phyloP scores from a whole-genome alignment of 2,113 vertebrate genomes.

The Morphnarchus princeps region DNA sequence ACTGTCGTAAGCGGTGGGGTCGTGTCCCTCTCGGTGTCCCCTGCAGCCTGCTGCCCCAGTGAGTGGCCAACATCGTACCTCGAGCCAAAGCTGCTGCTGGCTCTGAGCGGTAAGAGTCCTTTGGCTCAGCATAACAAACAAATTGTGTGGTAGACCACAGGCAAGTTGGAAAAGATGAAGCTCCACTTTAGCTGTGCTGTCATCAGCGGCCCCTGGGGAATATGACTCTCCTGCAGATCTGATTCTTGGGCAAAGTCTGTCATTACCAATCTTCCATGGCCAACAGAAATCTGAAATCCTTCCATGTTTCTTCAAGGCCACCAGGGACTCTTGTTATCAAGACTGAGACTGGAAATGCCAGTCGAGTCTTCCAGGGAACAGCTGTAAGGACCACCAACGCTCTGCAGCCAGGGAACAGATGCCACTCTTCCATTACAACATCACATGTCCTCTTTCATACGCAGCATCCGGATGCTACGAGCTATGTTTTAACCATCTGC shows the following conservation, averaged over 20 bases:
- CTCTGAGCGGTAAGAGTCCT: neutral
- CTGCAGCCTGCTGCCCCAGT: neutral
- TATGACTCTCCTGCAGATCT: neutral
- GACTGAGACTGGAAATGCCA: neutral
- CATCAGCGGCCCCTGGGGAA: neutral
- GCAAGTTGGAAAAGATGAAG: neutral
- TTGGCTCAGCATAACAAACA: neutral
- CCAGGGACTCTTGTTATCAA: neutral
- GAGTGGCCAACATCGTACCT: neutral
- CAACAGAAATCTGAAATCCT: neutral
- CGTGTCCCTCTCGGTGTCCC: neutral
- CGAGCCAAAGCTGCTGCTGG: neutral
- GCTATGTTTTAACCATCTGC: slow-evolving; percentile 1
- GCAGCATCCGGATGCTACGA: neutral
- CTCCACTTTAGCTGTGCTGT: neutral
- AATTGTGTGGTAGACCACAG: slow-evolving; percentile 39
- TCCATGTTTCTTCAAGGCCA: neutral
- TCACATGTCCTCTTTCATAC: neutral
- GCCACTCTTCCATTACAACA: slow-evolving; percentile 14
- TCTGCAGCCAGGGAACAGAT: neutral
- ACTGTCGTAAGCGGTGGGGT: neutral
- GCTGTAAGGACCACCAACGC: neutral
- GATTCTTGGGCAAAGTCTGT: neutral
- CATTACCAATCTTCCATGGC: neutral
- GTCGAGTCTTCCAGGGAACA: neutral